These are phyloP conservation scores for Marasmarcha lunaedactyla DNA, from an alignment of 2,888 invertebrate species.

Conservation along the genomic window DNA sequence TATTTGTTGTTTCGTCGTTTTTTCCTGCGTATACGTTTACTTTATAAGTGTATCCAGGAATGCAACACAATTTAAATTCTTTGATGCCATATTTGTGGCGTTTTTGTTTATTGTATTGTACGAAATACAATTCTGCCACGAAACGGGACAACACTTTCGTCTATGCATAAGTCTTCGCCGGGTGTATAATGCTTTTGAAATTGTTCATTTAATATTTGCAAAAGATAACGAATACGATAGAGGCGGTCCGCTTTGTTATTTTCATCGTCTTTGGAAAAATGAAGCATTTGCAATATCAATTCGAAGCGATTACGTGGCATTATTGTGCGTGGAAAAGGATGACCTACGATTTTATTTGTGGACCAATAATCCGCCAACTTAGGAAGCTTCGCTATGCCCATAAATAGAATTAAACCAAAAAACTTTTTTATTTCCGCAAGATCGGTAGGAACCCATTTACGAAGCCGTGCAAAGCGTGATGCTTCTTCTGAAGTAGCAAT, in stretches of 20 bases:
- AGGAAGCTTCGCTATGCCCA: slow-evolving; percentile 22
- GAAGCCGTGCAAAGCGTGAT: slow-evolving; percentile 9
- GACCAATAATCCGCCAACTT: slow-evolving; percentile 24
- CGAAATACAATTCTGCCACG: no score
- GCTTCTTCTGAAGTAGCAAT: slow-evolving; percentile 8
- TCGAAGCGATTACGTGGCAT: slow-evolving; percentile 24
- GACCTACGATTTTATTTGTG: slow-evolving; percentile 17
- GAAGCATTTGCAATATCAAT: slow-evolving; percentile 21
- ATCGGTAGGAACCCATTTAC: slow-evolving; percentile 18
- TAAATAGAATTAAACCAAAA: slow-evolving; percentile 22
- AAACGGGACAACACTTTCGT: slow-evolving; percentile 25
- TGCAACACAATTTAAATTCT: no score
- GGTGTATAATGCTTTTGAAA: slow-evolving; percentile 14
- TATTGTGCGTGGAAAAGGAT: slow-evolving; percentile 18
- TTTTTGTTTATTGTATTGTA: slow-evolving; percentile 22
- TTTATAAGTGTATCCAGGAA: slow-evolving; percentile 18
- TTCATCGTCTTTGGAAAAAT: slow-evolving; percentile 24
- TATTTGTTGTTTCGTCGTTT: no score
- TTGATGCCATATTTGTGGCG: slow-evolving; percentile 20
- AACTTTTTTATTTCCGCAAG: slow-evolving; percentile 19
- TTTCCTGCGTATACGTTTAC: slow-evolving; percentile 20
- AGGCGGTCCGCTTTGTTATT: slow-evolving; percentile 20
- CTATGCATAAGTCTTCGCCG: slow-evolving; percentile 20
- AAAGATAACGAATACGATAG: slow-evolving; percentile 16
- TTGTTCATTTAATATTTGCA: slow-evolving; percentile 21